These are phyloP conservation scores for Lerista edwardsae DNA, from an alignment of 2,797 vertebrate genomes.

Conservation along the genomic window DNA sequence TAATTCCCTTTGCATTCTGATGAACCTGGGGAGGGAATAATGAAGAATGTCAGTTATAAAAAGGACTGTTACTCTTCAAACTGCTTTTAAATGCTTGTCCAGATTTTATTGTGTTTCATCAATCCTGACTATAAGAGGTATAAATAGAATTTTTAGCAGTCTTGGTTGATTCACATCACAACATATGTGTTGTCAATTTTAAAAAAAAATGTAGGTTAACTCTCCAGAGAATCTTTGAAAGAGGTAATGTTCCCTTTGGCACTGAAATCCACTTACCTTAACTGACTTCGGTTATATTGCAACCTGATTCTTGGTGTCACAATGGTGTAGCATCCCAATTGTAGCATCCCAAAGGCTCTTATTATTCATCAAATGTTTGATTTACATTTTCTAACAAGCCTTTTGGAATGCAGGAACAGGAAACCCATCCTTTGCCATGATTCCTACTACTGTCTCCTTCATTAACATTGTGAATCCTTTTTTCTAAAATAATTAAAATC, in stretches of 20 bases:
- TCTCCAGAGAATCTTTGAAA: conserved; percentile 69
- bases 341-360: conserved; percentile 79
- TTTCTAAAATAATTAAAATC: conserved; percentile 82
- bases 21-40: no score
- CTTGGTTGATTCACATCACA: conserved; percentile 59
- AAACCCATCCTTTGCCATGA: conserved; percentile 77
- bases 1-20: no score
- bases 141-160: conserved; percentile 52
- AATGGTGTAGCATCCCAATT: conserved; percentile 79
- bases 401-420: conserved; percentile 80
- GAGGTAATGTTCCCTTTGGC: conserved; percentile 79
- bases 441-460: conserved; percentile 80
- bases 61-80: no score
- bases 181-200: conserved; percentile 60
- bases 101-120: background rate
- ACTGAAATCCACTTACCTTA: conserved; percentile 81
- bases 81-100: no score
- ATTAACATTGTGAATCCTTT: conserved; percentile 80
- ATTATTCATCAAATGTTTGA: conserved; percentile 88
- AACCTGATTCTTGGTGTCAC: conserved; percentile 78
- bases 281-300: conserved; percentile 80
- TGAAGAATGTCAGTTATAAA: no score
- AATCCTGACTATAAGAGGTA: background rate
- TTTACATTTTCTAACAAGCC: conserved; percentile 83
- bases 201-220: conserved; percentile 44